Conservation (phyloP, 2,113 vertebrate genomes). For the Phylloscopus trochilus region DNA sequence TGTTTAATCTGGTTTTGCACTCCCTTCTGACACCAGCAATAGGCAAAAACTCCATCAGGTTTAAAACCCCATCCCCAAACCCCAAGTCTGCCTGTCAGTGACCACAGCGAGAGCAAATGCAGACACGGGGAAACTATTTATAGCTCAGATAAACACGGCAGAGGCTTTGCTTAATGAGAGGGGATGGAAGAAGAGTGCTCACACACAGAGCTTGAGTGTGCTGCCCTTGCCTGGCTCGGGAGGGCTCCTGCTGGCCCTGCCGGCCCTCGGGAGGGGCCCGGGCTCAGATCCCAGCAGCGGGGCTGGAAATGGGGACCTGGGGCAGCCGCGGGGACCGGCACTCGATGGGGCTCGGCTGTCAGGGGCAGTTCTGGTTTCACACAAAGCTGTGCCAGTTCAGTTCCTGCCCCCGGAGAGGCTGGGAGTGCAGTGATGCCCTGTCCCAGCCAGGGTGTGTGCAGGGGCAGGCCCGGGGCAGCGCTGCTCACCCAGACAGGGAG, state of each 20-base stretch:
- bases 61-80: background rate
- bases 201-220: background rate
- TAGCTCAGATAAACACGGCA: slow-evolving; percentile 8
- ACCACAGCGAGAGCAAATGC: background rate
- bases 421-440: fast-evolving
- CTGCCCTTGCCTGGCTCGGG: background rate
- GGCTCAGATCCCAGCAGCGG: fast-evolving
- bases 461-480: background rate
- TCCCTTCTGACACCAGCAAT: background rate
- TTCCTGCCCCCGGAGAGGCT: background rate
- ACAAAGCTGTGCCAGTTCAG: background rate
- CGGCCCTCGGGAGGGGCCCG: fast-evolving
- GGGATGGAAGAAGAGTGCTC: background rate
- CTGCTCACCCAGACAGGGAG: background rate
- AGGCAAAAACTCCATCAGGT: background rate
- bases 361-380: background rate
- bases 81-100: background rate
- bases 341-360: fast-evolving
- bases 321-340: background rate
- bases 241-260: background rate
- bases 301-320: fast-evolving
- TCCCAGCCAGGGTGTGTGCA: background rate
- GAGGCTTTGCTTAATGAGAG: background rate
- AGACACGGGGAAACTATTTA: background rate
- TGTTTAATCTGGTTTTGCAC: background rate